Conservation (phyloP, 2,888 invertebrate species). For the Tachina grossa region DNA sequence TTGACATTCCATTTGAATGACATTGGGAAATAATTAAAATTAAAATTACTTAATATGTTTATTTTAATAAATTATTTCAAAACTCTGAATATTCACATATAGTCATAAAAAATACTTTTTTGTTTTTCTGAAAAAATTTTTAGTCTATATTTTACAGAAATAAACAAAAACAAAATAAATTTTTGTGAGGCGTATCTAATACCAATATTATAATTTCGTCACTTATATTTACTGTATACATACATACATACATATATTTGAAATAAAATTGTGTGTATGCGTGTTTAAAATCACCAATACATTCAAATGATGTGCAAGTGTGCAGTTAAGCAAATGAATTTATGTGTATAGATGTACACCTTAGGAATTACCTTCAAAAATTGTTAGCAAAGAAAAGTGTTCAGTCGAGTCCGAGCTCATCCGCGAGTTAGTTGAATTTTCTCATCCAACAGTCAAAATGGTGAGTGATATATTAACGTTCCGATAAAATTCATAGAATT, state of each 20-base stretch:
- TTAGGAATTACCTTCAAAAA: conserved; percentile 82
- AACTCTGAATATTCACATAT: conserved; percentile 28
- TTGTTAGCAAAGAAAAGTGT: conserved; percentile 81
- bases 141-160: conserved; percentile 29
- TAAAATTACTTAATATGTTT: neutral
- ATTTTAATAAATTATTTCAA: conserved; percentile 30
- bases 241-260: neutral
- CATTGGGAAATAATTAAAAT: no score
- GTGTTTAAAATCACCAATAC: conserved; percentile 14
- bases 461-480: conserved; percentile 83
- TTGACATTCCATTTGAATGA: no score
- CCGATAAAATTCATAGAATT: conserved; percentile 50
- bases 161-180: conserved; percentile 12
- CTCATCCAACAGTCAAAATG: conserved; percentile 87
- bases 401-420: conserved; percentile 83
- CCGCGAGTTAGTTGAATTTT: conserved; percentile 84
- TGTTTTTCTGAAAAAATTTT: conserved; percentile 23
- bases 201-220: conserved; percentile 66
- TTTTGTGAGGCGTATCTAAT: conserved; percentile 31
- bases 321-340: conserved; percentile 61
- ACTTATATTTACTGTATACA: conserved; percentile 32
- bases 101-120: conserved; percentile 7
- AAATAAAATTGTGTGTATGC: conserved; percentile 18
- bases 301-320: conserved; percentile 18
- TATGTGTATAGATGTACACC: conserved; percentile 75